phyloP scores from a whole-genome alignment of 92 coral and sea anemone genomes.

The Meandrina meandrites region DNA sequence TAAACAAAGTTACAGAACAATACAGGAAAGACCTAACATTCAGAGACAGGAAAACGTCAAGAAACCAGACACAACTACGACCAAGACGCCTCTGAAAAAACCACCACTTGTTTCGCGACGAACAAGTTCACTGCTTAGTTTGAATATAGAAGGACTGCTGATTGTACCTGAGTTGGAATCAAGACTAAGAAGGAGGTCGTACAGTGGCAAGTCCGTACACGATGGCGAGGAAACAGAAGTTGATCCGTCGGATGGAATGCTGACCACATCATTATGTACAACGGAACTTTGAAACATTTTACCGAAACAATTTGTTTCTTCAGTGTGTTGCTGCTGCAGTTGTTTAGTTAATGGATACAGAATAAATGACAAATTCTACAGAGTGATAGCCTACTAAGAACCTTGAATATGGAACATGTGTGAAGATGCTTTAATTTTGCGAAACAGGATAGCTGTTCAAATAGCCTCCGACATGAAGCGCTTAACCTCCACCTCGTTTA shows the following conservation, averaged over 20 bases:
- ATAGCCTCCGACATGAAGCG: neutral
- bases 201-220: slow-evolving; percentile 13
- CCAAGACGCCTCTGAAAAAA: neutral
- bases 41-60: slow-evolving; percentile 9
- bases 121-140: slow-evolving; percentile 29
- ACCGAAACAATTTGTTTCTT: neutral
- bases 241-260: slow-evolving; percentile 46
- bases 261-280: slow-evolving; percentile 49
- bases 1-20: neutral
- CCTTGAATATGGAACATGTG: neutral
- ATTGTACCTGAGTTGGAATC: slow-evolving; percentile 40
- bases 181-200: slow-evolving; percentile 33
- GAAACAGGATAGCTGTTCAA: neutral
- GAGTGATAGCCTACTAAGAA: neutral
- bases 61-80: neutral
- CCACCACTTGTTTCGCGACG: slow-evolving; percentile 25
- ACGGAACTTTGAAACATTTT: slow-evolving; percentile 22
- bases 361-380: neutral
- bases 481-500: neutral
- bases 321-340: neutral
- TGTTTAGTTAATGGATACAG: neutral
- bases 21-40: neutral
- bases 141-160: slow-evolving; percentile 37
- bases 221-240: slow-evolving; percentile 28
- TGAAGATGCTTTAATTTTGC: neutral